Evolutionary conservation across 64 coral and sea anemone species (phyloP), one percentile per base, ranked within the genome.

Genomic region (Pocillopora damicornis): DNA sequence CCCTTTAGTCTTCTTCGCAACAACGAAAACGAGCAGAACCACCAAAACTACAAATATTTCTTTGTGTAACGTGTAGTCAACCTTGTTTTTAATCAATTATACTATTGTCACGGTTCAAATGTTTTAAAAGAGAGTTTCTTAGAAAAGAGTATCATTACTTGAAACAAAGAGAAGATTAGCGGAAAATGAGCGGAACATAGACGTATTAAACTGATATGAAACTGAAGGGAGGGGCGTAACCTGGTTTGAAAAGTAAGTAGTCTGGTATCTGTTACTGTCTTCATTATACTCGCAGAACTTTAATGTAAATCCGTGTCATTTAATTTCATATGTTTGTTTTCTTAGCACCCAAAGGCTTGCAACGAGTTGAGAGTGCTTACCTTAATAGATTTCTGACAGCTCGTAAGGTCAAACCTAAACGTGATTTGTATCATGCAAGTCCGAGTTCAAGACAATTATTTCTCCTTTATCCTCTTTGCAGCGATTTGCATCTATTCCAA

Each of bases 401-500:
- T 51, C 42, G 7, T 51, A 51, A 51, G 42, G 42, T 51, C 3
- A 51, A 51, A 7, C 7, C 42, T 51, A 2, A 51, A 51, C 42
- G 42, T 51, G 42, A 51, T 51, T 51, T 51, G 42, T 51, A 51
- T 51, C 16, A 67, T 20, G 17, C 18, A 8, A 20, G 20, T 5
- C 6, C 36, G 1, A 76, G 75, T 56, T 51, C 9, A 18, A 17
- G 13, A 1, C 51, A 51, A 20, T 0, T 17, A 10, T 58, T 56
- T 57, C 38, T 63, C 56, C 12, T 85, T 58, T 25, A 9, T 69
- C 9, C 80, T 9, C 0, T 59, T 60, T 37, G 3, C 75, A 91
- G 90, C 60, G 36, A 12, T 91, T 91, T 77, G 6, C 45, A 15
- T 35, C 58, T 37, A 75, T 79, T 56, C 90, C 90, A 58, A 87